Evolutionary conservation across 2,113 vertebrate species (phyloP).

Genomic region (Sylvilagus bachmani): DNA sequence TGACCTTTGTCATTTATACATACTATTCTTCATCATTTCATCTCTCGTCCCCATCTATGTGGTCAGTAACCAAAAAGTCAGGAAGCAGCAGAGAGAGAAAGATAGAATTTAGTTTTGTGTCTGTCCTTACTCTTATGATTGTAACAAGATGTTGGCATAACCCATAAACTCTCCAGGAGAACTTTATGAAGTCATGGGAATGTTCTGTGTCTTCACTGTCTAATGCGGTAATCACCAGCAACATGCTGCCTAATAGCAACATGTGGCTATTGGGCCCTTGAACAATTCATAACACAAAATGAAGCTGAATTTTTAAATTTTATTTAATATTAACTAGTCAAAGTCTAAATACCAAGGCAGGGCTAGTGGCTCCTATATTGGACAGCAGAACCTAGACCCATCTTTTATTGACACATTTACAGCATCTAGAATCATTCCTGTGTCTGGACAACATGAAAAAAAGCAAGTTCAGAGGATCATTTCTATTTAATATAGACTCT

Average conservation of each 20-base stretch:
- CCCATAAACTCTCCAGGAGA: rapidly evolving
- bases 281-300: background rate
- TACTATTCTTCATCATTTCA: background rate
- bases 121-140: background rate
- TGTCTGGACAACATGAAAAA: background rate
- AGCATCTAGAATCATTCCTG: background rate
- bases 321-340: background rate
- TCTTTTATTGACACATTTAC: background rate
- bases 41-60: background rate
- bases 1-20: background rate
- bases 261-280: background rate
- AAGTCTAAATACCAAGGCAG: background rate
- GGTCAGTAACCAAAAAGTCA: background rate
- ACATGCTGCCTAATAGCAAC: too few species aligned
- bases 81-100: background rate
- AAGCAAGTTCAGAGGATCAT: background rate
- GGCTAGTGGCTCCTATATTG: background rate
- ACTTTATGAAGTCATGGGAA: background rate
- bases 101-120: background rate
- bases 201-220: background rate
- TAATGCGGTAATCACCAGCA: rapidly evolving
- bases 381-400: background rate
- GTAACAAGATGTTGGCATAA: background rate
- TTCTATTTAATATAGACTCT: constrained; percentile 25
- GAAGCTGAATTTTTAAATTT: background rate